Evolutionary conservation across 2,113 vertebrate genomes (phyloP).

Genomic region (Cnemophilus loriae): DNA sequence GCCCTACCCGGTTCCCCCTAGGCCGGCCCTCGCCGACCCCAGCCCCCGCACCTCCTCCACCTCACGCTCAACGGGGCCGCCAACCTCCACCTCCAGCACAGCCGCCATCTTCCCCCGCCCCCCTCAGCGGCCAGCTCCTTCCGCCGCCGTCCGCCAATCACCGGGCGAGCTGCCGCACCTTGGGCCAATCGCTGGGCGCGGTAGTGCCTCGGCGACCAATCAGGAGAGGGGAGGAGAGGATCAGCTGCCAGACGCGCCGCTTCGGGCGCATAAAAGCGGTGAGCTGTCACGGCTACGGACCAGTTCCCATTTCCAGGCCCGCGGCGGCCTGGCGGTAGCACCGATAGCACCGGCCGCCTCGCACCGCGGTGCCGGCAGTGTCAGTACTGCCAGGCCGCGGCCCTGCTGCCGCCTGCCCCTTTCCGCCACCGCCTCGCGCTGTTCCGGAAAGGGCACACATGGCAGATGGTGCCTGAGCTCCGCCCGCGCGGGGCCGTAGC

Average conservation of each 20-base stretch:
- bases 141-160: not conserved
- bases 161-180: rapidly evolving
- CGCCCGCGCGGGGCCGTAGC: not conserved
- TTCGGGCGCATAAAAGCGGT: not conserved
- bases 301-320: rapidly evolving
- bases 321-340: rapidly evolving
- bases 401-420: no score
- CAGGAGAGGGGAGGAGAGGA: not conserved
- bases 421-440: no score
- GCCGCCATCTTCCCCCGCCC: not conserved
- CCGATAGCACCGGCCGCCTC: not conserved
- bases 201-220: rapidly evolving
- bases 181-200: not conserved
- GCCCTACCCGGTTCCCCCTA: not conserved
- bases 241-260: not conserved
- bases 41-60: not conserved
- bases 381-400: not conserved
- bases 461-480: not conserved
- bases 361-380: rapidly evolving
- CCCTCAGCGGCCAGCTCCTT: not conserved
- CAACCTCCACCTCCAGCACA: constrained; percentile 29
- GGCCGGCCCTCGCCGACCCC: no score
- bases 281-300: rapidly evolving
- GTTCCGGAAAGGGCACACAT: no score
- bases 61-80: not conserved